phyloP scores from a whole-genome alignment of 2,797 vertebrate species.

The Typhlichthys eigenmanni region DNA sequence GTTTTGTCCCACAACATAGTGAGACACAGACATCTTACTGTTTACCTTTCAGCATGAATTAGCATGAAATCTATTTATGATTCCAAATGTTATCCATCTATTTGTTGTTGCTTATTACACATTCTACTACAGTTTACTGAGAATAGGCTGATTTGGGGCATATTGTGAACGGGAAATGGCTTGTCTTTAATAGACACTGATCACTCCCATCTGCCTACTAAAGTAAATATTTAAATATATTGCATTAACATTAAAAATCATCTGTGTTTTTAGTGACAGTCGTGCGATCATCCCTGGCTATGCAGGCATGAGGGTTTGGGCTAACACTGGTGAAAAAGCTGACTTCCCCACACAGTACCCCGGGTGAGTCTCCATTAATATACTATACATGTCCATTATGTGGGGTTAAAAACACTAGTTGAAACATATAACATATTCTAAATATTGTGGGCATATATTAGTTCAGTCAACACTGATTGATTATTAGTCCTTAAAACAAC shows the following conservation, averaged over 20 bases:
- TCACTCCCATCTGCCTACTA: conserved; percentile 1
- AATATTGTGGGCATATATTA: too few relatives aligned
- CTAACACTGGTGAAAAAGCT: conserved; percentile 61
- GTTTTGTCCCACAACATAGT: conserved; percentile 48
- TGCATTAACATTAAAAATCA: neutral
- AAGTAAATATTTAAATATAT: conserved; percentile 7
- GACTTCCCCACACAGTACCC: conserved; percentile 68
- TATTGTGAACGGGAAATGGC: neutral
- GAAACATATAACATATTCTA: too few relatives aligned
- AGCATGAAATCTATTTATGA: conserved; percentile 4
- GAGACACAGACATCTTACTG: conserved; percentile 31
- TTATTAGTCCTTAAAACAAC: neutral
- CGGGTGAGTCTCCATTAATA: conserved; percentile 62
- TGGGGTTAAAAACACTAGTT: neutral
- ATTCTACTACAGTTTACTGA: neutral
- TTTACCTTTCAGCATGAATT: neutral
- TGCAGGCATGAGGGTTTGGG: conserved; percentile 75
- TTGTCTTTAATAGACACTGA: neutral
- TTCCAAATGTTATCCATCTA: neutral
- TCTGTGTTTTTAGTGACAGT: conserved; percentile 65
- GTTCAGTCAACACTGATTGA: neutral
- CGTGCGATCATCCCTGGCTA: conserved; percentile 80
- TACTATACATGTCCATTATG: neutral
- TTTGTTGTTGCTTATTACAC: too few relatives aligned
- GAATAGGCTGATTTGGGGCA: neutral